phyloP scores from a whole-genome alignment of 2,797 vertebrate genomes.

The Mormyrus proboscirostris region DNA sequence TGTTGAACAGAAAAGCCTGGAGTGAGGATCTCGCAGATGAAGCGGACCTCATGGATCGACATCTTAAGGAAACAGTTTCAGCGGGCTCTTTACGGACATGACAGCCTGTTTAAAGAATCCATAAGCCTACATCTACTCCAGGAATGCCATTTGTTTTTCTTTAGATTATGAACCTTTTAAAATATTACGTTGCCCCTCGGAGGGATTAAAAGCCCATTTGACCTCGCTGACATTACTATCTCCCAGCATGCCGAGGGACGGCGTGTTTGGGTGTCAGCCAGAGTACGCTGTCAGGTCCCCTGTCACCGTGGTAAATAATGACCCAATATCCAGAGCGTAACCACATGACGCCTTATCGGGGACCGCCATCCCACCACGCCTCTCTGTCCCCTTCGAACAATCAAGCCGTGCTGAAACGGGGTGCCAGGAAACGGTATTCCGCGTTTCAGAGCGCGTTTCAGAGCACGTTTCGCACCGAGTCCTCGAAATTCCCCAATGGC shows the following conservation, averaged over 20 bases:
- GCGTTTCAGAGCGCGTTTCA: conserved; percentile 37
- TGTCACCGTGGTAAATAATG: conserved; percentile 38
- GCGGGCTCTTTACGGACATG: background rate
- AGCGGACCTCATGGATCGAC: background rate
- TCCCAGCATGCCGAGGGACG: background rate
- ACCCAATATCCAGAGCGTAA: conserved; percentile 29
- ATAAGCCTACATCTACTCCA: background rate
- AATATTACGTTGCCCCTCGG: conserved; percentile 29
- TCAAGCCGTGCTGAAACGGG: conserved; percentile 19
- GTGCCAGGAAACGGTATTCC: conserved; percentile 31
- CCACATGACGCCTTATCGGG: conserved; percentile 39
- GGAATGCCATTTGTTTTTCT: conserved; percentile 34
- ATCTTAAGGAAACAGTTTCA: conserved; percentile 10
- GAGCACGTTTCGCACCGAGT: conserved; percentile 36
- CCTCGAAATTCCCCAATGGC: conserved; percentile 37
- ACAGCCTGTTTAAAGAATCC: conserved; percentile 4
- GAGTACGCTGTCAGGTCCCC: conserved; percentile 22
- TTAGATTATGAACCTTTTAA: conserved; percentile 46
- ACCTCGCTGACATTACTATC: conserved; percentile 25
- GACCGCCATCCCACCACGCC: conserved; percentile 28
- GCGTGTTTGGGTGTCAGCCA: background rate
- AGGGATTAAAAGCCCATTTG: conserved; percentile 29
- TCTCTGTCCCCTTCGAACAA: conserved; percentile 32
- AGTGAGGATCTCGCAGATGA: background rate
- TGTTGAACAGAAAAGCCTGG: background rate